Conservation (phyloP, 2,888 invertebrate genomes). For the Corythucha ciliata region DNA sequence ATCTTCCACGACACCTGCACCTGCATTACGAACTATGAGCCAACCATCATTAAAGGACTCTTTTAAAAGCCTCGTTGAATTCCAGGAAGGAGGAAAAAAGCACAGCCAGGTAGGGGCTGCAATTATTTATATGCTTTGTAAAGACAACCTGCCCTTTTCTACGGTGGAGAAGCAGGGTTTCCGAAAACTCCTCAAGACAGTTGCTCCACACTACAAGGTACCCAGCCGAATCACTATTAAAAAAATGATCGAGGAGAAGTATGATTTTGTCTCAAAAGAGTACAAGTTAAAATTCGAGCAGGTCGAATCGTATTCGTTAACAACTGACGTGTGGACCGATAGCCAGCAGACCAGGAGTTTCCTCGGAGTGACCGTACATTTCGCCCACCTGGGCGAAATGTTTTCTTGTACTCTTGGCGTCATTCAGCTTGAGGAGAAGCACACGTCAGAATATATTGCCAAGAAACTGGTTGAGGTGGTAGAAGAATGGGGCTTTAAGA, state of each 20-base stretch:
- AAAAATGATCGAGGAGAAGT: conserved; percentile 10
- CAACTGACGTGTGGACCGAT: conserved; percentile 38
- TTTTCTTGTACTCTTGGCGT: conserved; percentile 36
- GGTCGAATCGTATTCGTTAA: conserved; percentile 22
- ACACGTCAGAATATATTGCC: conserved; percentile 38
- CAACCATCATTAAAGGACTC: too few species aligned
- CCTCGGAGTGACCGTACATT: conserved; percentile 37
- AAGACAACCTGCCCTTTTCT: conserved; percentile 12
- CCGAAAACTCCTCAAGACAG: conserved; percentile 5
- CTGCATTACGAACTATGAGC: too few species aligned
- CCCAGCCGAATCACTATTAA: conserved; percentile 10
- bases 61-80: background rate
- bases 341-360: conserved; percentile 35
- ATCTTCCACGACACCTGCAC: too few species aligned
- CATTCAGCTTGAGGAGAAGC: conserved; percentile 37
- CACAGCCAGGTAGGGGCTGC: background rate
- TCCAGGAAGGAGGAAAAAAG: conserved; percentile 15
- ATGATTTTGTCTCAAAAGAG: conserved; percentile 4
- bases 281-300: conserved; percentile 8
- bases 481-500: conserved; percentile 34
- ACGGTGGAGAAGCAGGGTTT: conserved; percentile 13
- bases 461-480: conserved; percentile 34
- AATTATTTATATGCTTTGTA: conserved; percentile 13
- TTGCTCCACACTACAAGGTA: conserved; percentile 4
- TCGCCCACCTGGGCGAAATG: conserved; percentile 27